These are phyloP conservation scores for Phycodurus eques DNA, from an alignment of 2,113 vertebrate genomes.

Conservation along the genomic window DNA sequence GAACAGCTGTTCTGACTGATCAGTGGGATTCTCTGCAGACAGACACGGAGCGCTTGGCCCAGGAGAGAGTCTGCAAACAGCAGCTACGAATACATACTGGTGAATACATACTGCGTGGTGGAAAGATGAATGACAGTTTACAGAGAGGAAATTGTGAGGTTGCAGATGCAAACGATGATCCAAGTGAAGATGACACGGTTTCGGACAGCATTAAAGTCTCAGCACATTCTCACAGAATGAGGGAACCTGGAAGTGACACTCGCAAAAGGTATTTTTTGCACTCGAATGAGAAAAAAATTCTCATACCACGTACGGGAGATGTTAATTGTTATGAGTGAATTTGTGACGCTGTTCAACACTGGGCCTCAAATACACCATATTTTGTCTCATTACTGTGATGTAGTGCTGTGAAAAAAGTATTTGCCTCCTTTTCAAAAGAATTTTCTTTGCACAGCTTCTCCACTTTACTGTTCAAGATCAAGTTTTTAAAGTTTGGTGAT, in stretches of 20 bases:
- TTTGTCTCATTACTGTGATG: background rate
- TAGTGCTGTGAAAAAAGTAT: too few relatives aligned
- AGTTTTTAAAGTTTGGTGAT: too few relatives aligned
- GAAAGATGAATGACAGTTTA: constrained; percentile 47
- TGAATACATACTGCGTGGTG: background rate
- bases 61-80: constrained; percentile 51
- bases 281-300: too few relatives aligned
- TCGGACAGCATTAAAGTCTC: constrained; percentile 55
- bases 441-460: too few relatives aligned
- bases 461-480: too few relatives aligned
- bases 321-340: background rate
- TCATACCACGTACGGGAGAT: too few relatives aligned
- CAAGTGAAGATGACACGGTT: constrained; percentile 29
- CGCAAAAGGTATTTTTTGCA: background rate
- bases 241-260: background rate
- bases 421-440: too few relatives aligned
- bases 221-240: background rate
- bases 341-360: background rate
- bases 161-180: constrained; percentile 43
- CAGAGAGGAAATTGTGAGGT: constrained; percentile 19
- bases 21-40: constrained; percentile 67
- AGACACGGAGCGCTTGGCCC: constrained; percentile 62
- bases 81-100: constrained; percentile 38
- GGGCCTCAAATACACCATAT: background rate
- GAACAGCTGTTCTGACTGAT: constrained; percentile 14